Evolutionary conservation across 2,797 vertebrate species (phyloP).

Genomic region (Hephaestus fuliginosus): DNA sequence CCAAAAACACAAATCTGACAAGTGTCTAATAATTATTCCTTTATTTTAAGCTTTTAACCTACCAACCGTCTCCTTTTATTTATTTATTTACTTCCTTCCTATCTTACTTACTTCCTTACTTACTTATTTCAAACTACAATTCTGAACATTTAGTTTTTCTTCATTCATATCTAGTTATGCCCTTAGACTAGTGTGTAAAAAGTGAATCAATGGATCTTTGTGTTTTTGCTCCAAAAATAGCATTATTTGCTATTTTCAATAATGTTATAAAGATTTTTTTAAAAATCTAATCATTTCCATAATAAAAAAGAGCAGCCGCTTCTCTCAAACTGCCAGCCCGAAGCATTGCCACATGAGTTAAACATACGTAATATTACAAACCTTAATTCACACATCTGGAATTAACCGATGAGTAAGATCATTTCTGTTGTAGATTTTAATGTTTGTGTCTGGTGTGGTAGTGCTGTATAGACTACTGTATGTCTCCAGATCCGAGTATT

Average conservation of each 20-base stretch:
- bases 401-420: background rate
- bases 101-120: background rate
- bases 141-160: background rate
- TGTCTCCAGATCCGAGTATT: conserved; percentile 33
- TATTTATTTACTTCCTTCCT: background rate
- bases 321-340: conserved; percentile 5
- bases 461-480: conserved; percentile 22
- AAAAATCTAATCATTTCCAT: background rate
- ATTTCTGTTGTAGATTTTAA: conserved; percentile 19
- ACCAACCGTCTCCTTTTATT: background rate
- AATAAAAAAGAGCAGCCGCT: conserved; percentile 15
- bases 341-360: background rate
- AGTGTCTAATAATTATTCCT: too few relatives aligned
- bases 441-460: conserved; percentile 21
- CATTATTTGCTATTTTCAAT: background rate
- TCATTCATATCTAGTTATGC: background rate
- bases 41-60: too few relatives aligned
- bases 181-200: background rate
- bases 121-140: conserved; percentile 8
- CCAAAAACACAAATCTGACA: background rate
- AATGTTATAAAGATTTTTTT: background rate
- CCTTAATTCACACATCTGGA: conserved; percentile 1
- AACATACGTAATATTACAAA: conserved; percentile 19
- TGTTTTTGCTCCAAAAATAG: background rate
- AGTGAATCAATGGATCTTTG: background rate